Evolutionary conservation across 2,888 invertebrate species (phyloP), one percentile per base, ranked within the genome.

Genomic region (Xanthostigma xanthostigma): DNA sequence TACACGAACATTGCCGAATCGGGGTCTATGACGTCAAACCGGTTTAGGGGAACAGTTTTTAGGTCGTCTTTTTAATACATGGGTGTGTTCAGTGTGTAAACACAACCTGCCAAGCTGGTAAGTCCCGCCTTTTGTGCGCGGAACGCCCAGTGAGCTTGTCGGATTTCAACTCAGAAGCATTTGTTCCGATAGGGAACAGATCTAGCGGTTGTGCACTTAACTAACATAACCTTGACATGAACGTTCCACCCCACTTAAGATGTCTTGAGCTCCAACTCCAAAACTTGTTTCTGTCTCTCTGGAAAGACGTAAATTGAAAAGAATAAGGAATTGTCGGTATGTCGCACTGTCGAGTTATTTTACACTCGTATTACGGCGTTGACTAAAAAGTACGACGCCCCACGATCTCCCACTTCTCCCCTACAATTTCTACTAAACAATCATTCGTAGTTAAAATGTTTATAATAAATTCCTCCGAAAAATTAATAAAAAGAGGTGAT

Each of bases 181-280:
- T 13, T 37, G 45, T 60, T 59, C 64, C 64, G 54, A 53, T 54
- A 55, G 54, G 51, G 51, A 55, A 52, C 54, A 54, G 62, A 60
- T 57, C 65, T 64, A 59, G 59, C 55, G 60, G 58, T 55, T 48
- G 47, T 60, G 60, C 57, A 60, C 59, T 62, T 56, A 60, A 63
- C 60, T 61, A 61, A 57, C 56, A 56, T 64, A 64, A 64, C 64
- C 64, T 65, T 65, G 64, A 63, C 62, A 60, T 55, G 56, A 53
- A 59, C 59, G 58, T 59, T 56, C 56, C 42, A 41, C 50, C 42
- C 50, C 40, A 45, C 45, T 47, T 47, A 42, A 17, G 27, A 27
- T 27, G 27, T 27, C 27, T 27, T 27, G 27, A 27, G 27, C 27
- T 27, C 5, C 27, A 27, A 27, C 27, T 27, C 3, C 27, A 27